A percentile compares a stretch with the other conserved stretches of the same genome.
These are phyloP conservation scores for Teleogryllus occipitalis DNA, from an alignment of 1,140 invertebrate species.

Conservation along the genomic window DNA sequence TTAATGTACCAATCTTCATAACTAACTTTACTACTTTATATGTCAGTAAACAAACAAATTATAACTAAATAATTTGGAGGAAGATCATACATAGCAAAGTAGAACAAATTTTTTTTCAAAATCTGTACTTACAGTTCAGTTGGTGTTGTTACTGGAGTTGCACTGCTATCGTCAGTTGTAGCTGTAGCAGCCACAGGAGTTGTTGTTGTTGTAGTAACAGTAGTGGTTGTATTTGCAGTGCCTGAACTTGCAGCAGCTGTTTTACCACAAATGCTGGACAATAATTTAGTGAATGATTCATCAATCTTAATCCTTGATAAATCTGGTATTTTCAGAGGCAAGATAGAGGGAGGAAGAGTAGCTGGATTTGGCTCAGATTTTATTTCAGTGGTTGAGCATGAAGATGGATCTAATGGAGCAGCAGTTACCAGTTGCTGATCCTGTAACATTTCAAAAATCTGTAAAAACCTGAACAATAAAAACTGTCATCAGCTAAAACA, in stretches of 20 bases:
- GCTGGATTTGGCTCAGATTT: not conserved
- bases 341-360: not conserved
- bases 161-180: too few species aligned
- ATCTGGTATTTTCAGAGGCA: conserved; percentile 11
- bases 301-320: conserved; percentile 65
- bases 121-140: too few species aligned
- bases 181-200: too few species aligned
- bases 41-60: too few species aligned
- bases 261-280: conserved; percentile 42
- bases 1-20: too few species aligned
- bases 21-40: too few species aligned
- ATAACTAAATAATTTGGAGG: too few species aligned
- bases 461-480: not conserved
- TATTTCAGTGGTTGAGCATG: not conserved
- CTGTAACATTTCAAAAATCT: not conserved
- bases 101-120: too few species aligned
- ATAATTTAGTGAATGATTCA: conserved; percentile 57
- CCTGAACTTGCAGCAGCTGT: not conserved
- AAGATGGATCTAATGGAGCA: not conserved
- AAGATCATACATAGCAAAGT: too few species aligned
- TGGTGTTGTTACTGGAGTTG: too few species aligned
- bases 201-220: not conserved
- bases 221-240: not conserved
- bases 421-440: not conserved
- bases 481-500: not conserved